A percentile compares a stretch with the other conserved stretches of the same genome.
These are phyloP conservation scores for Platyrinchus mystaceus DNA, from an alignment of 2,797 vertebrate genomes.

Conservation along the genomic window DNA sequence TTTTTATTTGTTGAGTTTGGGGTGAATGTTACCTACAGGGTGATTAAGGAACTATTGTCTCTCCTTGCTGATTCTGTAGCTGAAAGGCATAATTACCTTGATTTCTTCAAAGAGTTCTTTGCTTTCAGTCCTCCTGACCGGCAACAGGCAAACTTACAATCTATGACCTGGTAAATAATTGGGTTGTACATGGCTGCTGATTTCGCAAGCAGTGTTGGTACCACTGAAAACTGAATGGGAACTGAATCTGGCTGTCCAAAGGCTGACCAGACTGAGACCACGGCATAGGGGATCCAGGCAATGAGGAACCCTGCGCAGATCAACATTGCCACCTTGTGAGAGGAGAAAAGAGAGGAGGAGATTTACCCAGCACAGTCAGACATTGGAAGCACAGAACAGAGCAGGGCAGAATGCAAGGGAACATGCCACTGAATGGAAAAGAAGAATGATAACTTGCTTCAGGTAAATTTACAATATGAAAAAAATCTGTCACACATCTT, in stretches of 20 bases:
- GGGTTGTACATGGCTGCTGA: conserved; percentile 97
- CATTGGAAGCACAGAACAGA: neutral
- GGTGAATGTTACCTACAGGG: neutral
- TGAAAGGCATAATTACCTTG: conserved; percentile 77
- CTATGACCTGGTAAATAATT: conserved; percentile 94
- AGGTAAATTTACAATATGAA: neutral
- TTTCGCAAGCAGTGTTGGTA: conserved; percentile 91
- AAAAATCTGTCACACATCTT: neutral
- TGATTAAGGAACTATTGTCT: neutral
- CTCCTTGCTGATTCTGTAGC: neutral
- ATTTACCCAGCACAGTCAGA: neutral
- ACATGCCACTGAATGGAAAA: neutral
- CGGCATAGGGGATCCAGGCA: conserved; percentile 94
- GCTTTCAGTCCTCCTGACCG: conserved; percentile 72
- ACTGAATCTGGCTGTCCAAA: conserved; percentile 88
- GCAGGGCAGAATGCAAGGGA: neutral
- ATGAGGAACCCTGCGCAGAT: conserved; percentile 93
- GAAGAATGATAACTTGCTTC: neutral
- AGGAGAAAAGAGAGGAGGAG: neutral
- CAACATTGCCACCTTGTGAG: conserved; percentile 91
- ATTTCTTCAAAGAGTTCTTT: conserved; percentile 74
- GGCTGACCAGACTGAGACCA: conserved; percentile 92
- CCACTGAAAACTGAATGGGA: conserved; percentile 87
- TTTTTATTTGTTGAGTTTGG: neutral
- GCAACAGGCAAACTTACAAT: conserved; percentile 81